These are phyloP conservation scores for Aix galericulata DNA, from an alignment of 2,113 vertebrate genomes.

Conservation along the genomic window DNA sequence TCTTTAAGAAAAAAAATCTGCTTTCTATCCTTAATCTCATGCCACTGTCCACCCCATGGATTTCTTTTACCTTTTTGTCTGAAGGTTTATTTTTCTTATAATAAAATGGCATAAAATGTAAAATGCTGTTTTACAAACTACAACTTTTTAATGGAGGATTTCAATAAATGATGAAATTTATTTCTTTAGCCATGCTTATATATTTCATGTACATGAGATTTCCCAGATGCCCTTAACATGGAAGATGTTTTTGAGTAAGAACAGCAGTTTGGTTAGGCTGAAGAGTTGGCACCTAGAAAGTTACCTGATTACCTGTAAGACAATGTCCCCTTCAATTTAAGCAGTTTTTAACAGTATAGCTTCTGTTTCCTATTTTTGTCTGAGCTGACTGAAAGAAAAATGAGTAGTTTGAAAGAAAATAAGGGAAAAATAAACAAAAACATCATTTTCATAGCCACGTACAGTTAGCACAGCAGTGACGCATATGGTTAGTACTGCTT, in stretches of 20 bases:
- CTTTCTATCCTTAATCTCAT: not conserved
- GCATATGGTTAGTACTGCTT: not conserved
- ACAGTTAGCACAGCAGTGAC: slow-evolving; percentile 8
- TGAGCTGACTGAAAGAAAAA: not conserved
- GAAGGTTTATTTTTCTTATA: not conserved
- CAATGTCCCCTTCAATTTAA: not conserved
- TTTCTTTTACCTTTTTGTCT: not conserved
- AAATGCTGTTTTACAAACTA: not conserved
- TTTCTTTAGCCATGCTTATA: not conserved
- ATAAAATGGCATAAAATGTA: not conserved
- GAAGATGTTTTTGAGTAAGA: not conserved
- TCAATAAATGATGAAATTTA: not conserved
- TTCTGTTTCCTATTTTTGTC: slow-evolving; percentile 1
- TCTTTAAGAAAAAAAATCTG: not conserved
- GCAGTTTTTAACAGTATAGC: not conserved
- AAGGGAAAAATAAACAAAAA: not conserved
- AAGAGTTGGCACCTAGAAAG: not conserved
- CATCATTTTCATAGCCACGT: not conserved
- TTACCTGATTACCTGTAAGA: not conserved
- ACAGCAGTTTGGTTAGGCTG: not conserved
- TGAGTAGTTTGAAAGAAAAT: slow-evolving; percentile 16
- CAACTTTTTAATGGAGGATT: not conserved
- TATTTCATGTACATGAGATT: rapidly evolving
- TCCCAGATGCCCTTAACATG: not conserved
- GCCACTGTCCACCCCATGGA: not conserved